Evolutionary conservation across 2,888 invertebrate genomes (phyloP).

Genomic region (Fabriciana adippe): DNA sequence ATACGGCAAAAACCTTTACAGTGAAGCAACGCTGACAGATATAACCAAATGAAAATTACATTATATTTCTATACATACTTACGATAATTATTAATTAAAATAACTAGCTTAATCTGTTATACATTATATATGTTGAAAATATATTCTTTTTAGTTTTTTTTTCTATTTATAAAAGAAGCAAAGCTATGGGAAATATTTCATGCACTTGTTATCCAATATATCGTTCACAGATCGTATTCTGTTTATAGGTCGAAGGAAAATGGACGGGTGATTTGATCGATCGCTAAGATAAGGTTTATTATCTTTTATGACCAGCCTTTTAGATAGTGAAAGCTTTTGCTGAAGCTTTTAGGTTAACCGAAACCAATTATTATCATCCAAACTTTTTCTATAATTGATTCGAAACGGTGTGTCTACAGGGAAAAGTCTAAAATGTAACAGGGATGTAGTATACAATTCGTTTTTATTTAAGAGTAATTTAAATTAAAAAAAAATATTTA

Average conservation of each 20-base stretch:
- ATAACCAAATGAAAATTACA: too few species aligned
- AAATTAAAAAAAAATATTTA: too few species aligned
- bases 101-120: too few species aligned
- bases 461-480: not conserved
- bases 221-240: slow-evolving; percentile 18
- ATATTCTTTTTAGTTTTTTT: too few species aligned
- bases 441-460: not conserved
- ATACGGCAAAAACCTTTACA: too few species aligned
- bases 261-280: slow-evolving; percentile 29
- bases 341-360: slow-evolving; percentile 18
- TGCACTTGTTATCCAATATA: not conserved
- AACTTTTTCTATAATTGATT: not conserved
- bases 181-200: not conserved
- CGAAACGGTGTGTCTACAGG: not conserved
- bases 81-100: too few species aligned
- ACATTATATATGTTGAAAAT: too few species aligned
- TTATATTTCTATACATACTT: too few species aligned
- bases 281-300: slow-evolving; percentile 31
- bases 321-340: slow-evolving; percentile 30
- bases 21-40: too few species aligned
- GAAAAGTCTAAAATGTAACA: too few species aligned
- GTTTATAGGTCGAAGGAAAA: slow-evolving; percentile 23
- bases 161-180: slow-evolving; percentile 4
- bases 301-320: slow-evolving; percentile 28
- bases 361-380: slow-evolving; percentile 12